Conservation (phyloP, 2,888 invertebrate species). For the Dichetophora obliterata region DNA sequence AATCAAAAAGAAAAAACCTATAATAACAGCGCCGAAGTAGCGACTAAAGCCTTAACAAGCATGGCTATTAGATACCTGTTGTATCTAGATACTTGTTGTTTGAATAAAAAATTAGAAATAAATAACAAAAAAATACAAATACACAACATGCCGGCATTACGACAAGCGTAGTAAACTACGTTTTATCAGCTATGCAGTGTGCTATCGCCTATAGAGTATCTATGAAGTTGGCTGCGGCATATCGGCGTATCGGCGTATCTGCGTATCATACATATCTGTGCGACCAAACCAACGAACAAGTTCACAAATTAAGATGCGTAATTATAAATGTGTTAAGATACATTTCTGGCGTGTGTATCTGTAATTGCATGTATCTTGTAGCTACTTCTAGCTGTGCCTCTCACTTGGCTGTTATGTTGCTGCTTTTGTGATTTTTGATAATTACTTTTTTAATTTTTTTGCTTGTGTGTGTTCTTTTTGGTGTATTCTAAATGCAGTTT, state of each 20-base stretch:
- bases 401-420: neutral
- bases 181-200: neutral
- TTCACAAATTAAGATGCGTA: conserved; percentile 31
- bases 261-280: neutral
- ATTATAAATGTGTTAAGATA: conserved; percentile 22
- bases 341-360: conserved; percentile 25
- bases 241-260: neutral
- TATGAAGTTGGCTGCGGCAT: neutral
- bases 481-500: neutral
- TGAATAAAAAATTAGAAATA: conserved; percentile 3
- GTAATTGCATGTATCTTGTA: conserved; percentile 6
- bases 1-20: neutral
- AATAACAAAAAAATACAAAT: neutral
- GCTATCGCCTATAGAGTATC: neutral
- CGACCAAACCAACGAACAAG: conserved; percentile 9
- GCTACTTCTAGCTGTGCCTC: neutral
- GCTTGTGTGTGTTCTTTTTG: neutral
- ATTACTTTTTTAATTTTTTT: neutral
- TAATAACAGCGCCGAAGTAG: neutral
- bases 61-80: neutral
- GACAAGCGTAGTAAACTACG: neutral
- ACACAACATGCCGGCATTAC: neutral
- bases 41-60: conserved; percentile 17
- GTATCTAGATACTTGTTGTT: conserved; percentile 17
- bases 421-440: neutral